Evolutionary conservation across 2,797 vertebrate genomes (phyloP).

Genomic region (Enteromius thamalakanensis): DNA sequence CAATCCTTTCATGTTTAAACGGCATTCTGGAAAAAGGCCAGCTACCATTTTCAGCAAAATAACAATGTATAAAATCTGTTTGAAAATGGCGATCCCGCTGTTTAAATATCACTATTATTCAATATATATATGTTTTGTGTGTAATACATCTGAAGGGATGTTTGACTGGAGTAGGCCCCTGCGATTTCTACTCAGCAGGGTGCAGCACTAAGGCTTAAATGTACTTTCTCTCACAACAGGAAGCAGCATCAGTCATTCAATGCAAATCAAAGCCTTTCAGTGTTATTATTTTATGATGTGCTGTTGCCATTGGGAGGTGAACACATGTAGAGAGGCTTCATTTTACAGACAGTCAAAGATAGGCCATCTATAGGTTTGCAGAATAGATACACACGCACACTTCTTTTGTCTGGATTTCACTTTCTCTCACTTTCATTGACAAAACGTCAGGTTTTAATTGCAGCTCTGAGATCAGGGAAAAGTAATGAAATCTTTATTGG

Average conservation of each 20-base stretch:
- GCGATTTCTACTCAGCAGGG: slow-evolving; percentile 32
- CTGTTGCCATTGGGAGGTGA: slow-evolving; percentile 1
- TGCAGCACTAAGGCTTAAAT: slow-evolving; percentile 45
- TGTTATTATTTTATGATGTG: slow-evolving; percentile 51
- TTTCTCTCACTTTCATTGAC: slow-evolving; percentile 3
- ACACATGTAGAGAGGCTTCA: slow-evolving; percentile 25
- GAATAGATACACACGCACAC: slow-evolving; percentile 18
- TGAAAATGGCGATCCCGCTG: slow-evolving; percentile 24
- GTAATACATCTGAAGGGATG: slow-evolving; percentile 29
- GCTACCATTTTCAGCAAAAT: slow-evolving; percentile 46
- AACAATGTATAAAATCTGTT: slow-evolving; percentile 29
- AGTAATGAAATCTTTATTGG: slow-evolving; percentile 45
- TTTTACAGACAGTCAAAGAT: slow-evolving; percentile 38
- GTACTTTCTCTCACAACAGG: slow-evolving; percentile 43
- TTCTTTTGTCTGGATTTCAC: slow-evolving; percentile 14
- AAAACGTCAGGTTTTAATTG: slow-evolving; percentile 29
- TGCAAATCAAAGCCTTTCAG: slow-evolving; percentile 45
- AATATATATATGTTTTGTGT: slow-evolving; percentile 25
- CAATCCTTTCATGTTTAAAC: slow-evolving; percentile 6
- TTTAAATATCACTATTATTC: slow-evolving; percentile 36
- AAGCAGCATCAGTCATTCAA: slow-evolving; percentile 52
- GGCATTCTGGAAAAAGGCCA: slow-evolving; percentile 10
- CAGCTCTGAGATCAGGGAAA: slow-evolving; percentile 33
- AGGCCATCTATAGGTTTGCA: slow-evolving; percentile 28
- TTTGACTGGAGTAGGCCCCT: slow-evolving; percentile 36